These are phyloP conservation scores for Trachops cirrhosus DNA, from an alignment of 2,797 vertebrate genomes.

Conservation along the genomic window DNA sequence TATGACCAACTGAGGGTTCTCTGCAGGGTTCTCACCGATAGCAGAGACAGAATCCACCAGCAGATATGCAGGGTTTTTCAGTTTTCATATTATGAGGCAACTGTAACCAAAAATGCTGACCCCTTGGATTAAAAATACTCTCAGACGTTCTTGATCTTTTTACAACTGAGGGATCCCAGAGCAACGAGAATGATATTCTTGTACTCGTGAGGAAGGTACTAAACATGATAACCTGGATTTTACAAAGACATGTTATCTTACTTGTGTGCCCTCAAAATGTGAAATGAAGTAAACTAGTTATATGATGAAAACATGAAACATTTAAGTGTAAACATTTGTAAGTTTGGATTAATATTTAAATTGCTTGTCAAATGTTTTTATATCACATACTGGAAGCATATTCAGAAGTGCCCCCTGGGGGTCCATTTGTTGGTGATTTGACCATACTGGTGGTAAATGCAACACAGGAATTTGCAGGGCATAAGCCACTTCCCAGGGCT, in stretches of 20 bases:
- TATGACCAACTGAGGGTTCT: background rate
- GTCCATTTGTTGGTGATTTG: slow-evolving; percentile 21
- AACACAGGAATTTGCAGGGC: background rate
- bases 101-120: background rate
- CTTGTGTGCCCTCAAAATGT: slow-evolving; percentile 3
- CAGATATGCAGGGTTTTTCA: background rate
- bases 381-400: background rate
- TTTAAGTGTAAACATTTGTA: slow-evolving; percentile 50
- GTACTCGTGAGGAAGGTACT: background rate
- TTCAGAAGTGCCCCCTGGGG: background rate
- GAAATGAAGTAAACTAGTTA: slow-evolving; percentile 48
- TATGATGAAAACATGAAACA: slow-evolving; percentile 56
- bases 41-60: background rate
- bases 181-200: background rate
- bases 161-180: background rate
- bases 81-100: background rate
- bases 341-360: slow-evolving; percentile 65
- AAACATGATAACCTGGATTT: background rate
- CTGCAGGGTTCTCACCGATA: background rate
- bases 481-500: background rate
- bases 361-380: slow-evolving; percentile 40
- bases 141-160: background rate
- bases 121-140: background rate
- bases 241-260: background rate
- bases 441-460: background rate